Base-by-base conservation (phyloP, 1,140 invertebrate genomes). In the Drosophila chauvacae region DNA sequence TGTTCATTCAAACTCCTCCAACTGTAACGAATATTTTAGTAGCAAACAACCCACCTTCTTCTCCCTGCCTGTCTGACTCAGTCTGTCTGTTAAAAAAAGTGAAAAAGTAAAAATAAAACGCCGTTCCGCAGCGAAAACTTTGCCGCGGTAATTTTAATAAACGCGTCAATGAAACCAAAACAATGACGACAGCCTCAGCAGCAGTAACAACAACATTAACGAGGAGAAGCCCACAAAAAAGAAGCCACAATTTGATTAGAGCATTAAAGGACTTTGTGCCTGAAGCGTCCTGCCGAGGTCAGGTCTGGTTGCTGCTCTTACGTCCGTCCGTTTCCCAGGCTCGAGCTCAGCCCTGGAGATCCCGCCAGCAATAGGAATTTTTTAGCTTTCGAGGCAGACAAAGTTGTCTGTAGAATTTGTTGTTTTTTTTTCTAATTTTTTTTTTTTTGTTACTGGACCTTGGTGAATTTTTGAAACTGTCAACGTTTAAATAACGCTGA, bases 201-300 rank as follows among this genome's bases (percentile, higher is more conserved):
- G 62, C 75, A 70, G 55, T 60, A 86, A 65, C 48, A 80, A 37
- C 50, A 61, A 47, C 55, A 69, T 68, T 80, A 85, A 69, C 73
- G 47, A 61, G 70, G 53, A 35, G 56, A 42, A 70, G 47, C 51
- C 56, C 85, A 68, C 73, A 77, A 81, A 90, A 88, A 85, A 88
- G 85, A 88, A 88, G 74, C 85, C 85, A 88, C 85, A 88, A 88
- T 88, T 88, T 88, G 85, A 88, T 88, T 88, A 88, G 78, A 88
- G 85, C 85, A 90, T 90, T 88, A 88, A 88, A 90, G 74, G 85
- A 88, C 85, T 88, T 88, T 88, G 77, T 75, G 74, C 85, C 81
- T 50, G 69, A 72, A 85, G 85, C 84, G 81, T 75, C 59, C 42
- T 65, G 81, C 71, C 56, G 75, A 62, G 61, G 53, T n/a, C 42